phyloP scores from a whole-genome alignment of 64 coral and sea anemone genomes.

The Montipora sp. region DNA sequence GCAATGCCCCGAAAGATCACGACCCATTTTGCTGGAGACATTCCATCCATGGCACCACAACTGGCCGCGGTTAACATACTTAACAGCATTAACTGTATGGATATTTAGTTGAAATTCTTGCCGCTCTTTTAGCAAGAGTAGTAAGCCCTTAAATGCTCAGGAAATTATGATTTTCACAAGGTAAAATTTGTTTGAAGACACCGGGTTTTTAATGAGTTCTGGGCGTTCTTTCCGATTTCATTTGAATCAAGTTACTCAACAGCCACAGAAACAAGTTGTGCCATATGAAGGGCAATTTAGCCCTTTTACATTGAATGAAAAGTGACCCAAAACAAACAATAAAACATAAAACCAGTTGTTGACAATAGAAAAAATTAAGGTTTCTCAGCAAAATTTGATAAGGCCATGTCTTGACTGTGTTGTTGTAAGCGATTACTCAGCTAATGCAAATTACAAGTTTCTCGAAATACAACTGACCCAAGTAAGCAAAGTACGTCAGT shows the following conservation, averaged over 20 bases:
- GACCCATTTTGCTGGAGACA: too few relatives aligned
- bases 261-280: too few relatives aligned
- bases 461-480: background rate
- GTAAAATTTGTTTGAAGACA: background rate
- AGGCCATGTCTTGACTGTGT: conserved; percentile 18
- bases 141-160: too few relatives aligned
- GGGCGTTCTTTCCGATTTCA: background rate
- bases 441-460: conserved; percentile 24
- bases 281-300: too few relatives aligned
- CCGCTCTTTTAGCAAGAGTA: too few relatives aligned
- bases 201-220: background rate
- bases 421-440: conserved; percentile 28
- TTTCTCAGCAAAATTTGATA: conserved; percentile 20
- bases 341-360: conserved; percentile 12
- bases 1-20: too few relatives aligned
- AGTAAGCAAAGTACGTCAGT: background rate
- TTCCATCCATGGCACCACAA: too few relatives aligned
- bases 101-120: too few relatives aligned
- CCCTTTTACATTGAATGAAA: background rate
- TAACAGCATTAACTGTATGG: too few relatives aligned
- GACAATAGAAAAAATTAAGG: conserved; percentile 13
- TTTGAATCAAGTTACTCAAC: too few relatives aligned
- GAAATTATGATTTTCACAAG: background rate
- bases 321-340: conserved; percentile 18
- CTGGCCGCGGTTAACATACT: too few relatives aligned